Base-by-base conservation (phyloP, 2,888 invertebrate genomes). In the Melitaea athalia region DNA sequence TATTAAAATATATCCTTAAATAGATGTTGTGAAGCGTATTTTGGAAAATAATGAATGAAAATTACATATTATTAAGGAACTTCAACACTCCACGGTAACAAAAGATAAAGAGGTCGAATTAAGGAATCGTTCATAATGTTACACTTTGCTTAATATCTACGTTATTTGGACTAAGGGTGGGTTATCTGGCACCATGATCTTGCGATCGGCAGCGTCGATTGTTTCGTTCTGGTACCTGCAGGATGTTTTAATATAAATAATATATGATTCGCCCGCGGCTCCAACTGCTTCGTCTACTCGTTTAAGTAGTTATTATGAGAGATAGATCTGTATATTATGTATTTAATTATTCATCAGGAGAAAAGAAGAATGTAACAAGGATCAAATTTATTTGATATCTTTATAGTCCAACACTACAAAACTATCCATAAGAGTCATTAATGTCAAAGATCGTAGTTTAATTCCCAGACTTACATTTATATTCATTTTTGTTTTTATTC, bases 51-150 rank as follows among this genome's bases (percentile, higher is more conserved):
- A 84, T 85, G 85, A 88, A 86, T 53, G 81, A 77, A 90, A 92
- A 92, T 92, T 88, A 89, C 79, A 89, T 89, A 85, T 91, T 89
- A 92, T 92, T 92, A 92, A 77, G 79, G 85, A 82, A 86, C 91
- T 90, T 91, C 91, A 91, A 91, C 92, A 92, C 88, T 83, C 81
- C 82, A 79, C 81, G 86, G 88, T 86, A 88, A 90, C 88, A 87
- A 91, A 91, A 92, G 90, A 92, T 92, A 92, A 92, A 91, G 87
- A 89, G 83, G 81, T 83, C 77, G 81, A 89, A 91, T 91, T 91
- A 91, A 91, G 83, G 86, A 87, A 86, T 86, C 80, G 82, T 86
- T 89, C 86, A 89, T 91, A 91, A 88, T 87, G 84, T 83, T 89
- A 85, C 81, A 81, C 87, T 91, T 90, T 87, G 82, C 82, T 86